Evolutionary conservation across 2,797 vertebrate genomes (phyloP).

Genomic region (Paguma larvata): DNA sequence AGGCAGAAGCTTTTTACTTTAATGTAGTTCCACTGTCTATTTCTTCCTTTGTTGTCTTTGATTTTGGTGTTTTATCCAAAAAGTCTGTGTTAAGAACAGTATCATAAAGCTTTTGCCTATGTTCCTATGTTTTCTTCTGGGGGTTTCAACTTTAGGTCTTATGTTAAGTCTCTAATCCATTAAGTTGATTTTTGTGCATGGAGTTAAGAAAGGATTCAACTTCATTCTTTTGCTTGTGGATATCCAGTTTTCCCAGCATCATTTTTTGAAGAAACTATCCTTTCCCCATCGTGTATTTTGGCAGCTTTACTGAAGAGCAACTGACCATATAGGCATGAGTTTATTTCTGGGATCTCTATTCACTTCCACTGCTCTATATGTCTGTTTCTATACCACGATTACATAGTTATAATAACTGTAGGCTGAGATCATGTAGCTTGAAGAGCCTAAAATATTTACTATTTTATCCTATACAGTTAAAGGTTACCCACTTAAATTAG

Average conservation of each 20-base stretch:
- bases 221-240: neutral
- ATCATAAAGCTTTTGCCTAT: neutral
- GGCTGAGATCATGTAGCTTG: neutral
- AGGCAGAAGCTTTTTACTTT: neutral
- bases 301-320: neutral
- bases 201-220: neutral
- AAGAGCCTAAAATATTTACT: neutral
- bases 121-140: neutral
- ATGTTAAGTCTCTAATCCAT: neutral
- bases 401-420: neutral
- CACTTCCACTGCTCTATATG: neutral
- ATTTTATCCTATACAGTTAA: neutral
- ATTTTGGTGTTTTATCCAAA: neutral
- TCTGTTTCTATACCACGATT: neutral
- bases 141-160: neutral
- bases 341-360: neutral
- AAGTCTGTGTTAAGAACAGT: neutral
- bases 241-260: neutral
- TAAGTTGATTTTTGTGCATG: neutral
- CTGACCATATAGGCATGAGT: neutral
- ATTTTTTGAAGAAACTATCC: neutral
- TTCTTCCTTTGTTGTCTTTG: neutral
- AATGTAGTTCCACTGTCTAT: neutral
- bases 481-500: neutral
- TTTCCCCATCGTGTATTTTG: neutral